These are phyloP conservation scores for Leptinotarsa defecta DNA, from an alignment of 1,140 invertebrate genomes.

Conservation along the genomic window DNA sequence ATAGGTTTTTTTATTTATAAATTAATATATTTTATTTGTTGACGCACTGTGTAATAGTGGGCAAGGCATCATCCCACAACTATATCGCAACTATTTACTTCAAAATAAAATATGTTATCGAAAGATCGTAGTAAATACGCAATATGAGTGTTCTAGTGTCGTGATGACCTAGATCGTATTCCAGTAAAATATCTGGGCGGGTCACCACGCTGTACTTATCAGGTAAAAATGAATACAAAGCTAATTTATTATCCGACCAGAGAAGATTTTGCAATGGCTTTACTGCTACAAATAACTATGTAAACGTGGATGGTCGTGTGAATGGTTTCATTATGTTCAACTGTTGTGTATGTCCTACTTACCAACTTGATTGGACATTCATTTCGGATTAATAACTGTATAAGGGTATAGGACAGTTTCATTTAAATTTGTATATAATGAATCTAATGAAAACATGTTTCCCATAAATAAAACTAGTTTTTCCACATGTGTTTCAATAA, in stretches of 20 bases:
- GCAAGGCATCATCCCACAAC: slow-evolving; percentile 22
- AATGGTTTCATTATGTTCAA: slow-evolving; percentile 24
- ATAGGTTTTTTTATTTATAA: no score
- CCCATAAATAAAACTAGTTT: no score
- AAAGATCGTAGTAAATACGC: slow-evolving; percentile 29
- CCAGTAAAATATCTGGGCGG: slow-evolving; percentile 39
- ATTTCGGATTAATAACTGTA: no score
- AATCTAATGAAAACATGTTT: no score
- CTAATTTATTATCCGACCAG: slow-evolving; percentile 43
- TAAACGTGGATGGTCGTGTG: slow-evolving; percentile 41
- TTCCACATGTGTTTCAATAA: no score
- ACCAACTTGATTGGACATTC: no score
- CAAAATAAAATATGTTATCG: slow-evolving; percentile 28
- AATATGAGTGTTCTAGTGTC: slow-evolving; percentile 32
- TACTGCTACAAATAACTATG: slow-evolving; percentile 33
- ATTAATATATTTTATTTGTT: no score
- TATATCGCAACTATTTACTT: slow-evolving; percentile 7
- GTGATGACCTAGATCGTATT: slow-evolving; percentile 45
- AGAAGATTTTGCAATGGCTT: slow-evolving; percentile 35
- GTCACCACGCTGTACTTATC: slow-evolving; percentile 20
- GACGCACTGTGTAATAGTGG: slow-evolving; percentile 10
- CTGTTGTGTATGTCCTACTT: slow-evolving; percentile 19
- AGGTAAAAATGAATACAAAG: slow-evolving; percentile 41
- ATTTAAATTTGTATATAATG: no score
- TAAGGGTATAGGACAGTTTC: no score